These are phyloP conservation scores for Xerus inauris DNA, from an alignment of 2,113 vertebrate species.

Conservation along the genomic window DNA sequence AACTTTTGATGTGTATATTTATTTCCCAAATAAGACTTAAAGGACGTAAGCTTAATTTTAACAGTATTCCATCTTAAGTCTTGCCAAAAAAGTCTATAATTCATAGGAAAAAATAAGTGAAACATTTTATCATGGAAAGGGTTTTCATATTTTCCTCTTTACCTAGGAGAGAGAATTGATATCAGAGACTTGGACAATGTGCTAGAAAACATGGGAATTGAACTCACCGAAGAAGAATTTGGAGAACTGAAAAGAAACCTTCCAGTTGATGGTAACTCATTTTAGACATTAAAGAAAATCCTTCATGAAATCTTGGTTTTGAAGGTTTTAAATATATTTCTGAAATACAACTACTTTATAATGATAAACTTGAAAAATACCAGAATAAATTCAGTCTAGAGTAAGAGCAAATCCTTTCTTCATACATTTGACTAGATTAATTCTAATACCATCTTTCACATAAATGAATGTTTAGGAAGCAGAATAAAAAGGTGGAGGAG, in stretches of 20 bases:
- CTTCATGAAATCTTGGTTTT: background rate
- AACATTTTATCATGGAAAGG: background rate
- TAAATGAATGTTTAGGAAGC: background rate
- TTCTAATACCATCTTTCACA: background rate
- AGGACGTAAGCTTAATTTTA: constrained; percentile 15
- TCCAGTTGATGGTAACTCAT: constrained; percentile 53
- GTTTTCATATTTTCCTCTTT: background rate
- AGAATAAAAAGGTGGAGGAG: background rate
- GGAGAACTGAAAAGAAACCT: constrained; percentile 48
- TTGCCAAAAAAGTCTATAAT: background rate
- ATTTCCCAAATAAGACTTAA: background rate
- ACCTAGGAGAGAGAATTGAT: constrained; percentile 35
- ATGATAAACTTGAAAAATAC: background rate
- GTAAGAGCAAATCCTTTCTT: background rate
- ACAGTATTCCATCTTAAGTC: background rate
- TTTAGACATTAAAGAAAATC: background rate
- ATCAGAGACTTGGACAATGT: constrained; percentile 17
- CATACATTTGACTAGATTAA: background rate
- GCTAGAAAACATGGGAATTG: constrained; percentile 37
- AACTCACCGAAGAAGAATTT: constrained; percentile 48
- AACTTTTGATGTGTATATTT: background rate
- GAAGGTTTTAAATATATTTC: background rate
- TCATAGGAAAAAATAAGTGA: background rate
- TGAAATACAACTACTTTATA: background rate
- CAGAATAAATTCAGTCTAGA: background rate